These are phyloP conservation scores for Cygnus atratus DNA, from an alignment of 2,113 vertebrate genomes.

Conservation along the genomic window DNA sequence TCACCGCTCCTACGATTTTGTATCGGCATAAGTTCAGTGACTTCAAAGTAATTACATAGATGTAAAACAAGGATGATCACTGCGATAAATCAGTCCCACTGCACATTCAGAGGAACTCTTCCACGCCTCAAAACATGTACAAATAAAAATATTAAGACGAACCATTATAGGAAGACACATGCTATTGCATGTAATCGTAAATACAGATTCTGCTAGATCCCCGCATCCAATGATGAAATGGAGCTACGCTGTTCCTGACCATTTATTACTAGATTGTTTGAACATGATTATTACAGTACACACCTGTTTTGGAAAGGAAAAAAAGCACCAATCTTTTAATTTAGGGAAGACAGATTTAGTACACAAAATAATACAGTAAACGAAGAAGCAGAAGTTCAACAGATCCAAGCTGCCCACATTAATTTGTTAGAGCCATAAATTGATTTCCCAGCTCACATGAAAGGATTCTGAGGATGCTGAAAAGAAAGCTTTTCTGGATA, in stretches of 20 bases:
- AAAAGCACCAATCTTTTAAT: neutral
- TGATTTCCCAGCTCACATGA: neutral
- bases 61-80: constrained; percentile 6
- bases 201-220: neutral
- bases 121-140: neutral
- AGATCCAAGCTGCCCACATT: neutral
- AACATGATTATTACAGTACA: neutral
- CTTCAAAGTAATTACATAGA: constrained; percentile 48
- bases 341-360: neutral
- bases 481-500: neutral
- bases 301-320: neutral
- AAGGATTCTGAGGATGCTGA: neutral
- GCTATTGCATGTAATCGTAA: constrained; percentile 1
- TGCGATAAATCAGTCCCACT: neutral
- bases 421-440: neutral
- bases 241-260: neutral
- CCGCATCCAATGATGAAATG: neutral
- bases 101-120: constrained; percentile 36
- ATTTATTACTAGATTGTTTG: neutral
- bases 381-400: neutral
- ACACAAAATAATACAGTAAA: constrained; percentile 22
- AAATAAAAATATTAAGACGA: constrained; percentile 51
- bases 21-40: neutral
- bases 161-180: constrained; percentile 5
- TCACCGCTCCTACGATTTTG: constrained; percentile 25